Percentiles rank a stretch among this genome's conserved stretches.
These are phyloP conservation scores for Drosophila sulfurigaster DNA, from an alignment of 1,140 invertebrate genomes.

Conservation along the genomic window DNA sequence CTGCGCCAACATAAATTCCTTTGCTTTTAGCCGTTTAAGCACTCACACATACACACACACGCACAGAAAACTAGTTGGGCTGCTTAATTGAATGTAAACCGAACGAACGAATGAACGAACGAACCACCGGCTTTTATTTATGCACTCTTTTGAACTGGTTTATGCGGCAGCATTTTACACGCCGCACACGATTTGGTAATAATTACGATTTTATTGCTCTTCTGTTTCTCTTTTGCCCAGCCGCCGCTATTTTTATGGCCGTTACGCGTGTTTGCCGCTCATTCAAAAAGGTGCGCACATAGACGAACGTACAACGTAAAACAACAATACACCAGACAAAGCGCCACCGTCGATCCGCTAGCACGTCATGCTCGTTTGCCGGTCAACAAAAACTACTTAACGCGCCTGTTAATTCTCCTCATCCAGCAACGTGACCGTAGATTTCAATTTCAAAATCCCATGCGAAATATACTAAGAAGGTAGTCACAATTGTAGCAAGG, in stretches of 20 bases:
- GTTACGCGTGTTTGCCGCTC: conserved; percentile 71
- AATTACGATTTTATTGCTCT: conserved; percentile 65
- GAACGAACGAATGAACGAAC: conserved; percentile 1
- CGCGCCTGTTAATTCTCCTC: conserved; percentile 5
- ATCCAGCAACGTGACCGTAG: neutral
- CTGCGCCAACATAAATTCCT: conserved; percentile 70
- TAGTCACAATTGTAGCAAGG: too few species aligned
- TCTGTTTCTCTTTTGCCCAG: conserved; percentile 30
- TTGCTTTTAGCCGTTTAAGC: conserved; percentile 50
- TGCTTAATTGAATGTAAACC: conserved; percentile 67
- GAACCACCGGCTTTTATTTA: conserved; percentile 48
- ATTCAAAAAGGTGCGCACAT: conserved; percentile 69
- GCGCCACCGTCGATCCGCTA: conserved; percentile 43
- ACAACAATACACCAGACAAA: conserved; percentile 28
- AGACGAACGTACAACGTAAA: too few species aligned
- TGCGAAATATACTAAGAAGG: neutral
- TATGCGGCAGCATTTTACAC: conserved; percentile 63
- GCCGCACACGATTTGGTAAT: conserved; percentile 65
- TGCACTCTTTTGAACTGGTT: conserved; percentile 68
- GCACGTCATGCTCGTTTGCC: conserved; percentile 49
- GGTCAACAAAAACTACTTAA: conserved; percentile 53
- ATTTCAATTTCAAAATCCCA: neutral
- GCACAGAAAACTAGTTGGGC: conserved; percentile 63
- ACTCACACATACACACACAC: conserved; percentile 13
- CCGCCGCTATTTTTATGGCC: conserved; percentile 56